Percentiles rank a stretch among this genome's conserved stretches.
These are phyloP conservation scores for Campoletis raptor DNA, from an alignment of 2,888 invertebrate species.

Conservation along the genomic window DNA sequence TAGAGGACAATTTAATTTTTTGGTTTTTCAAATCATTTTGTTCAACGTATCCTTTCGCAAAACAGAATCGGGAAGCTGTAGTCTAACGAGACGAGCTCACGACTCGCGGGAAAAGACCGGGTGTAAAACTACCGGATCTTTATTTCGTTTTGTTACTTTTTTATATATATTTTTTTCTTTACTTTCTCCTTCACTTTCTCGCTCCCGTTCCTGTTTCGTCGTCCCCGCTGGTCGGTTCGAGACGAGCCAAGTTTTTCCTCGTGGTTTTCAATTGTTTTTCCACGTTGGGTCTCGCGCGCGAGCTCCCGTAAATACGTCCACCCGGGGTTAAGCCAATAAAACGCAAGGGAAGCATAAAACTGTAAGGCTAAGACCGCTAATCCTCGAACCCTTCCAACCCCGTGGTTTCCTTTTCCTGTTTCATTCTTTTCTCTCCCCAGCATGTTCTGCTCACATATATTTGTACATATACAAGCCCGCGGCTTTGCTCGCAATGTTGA, in stretches of 20 bases:
- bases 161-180: background rate
- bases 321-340: conserved; percentile 75
- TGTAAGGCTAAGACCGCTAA: conserved; percentile 73
- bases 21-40: background rate
- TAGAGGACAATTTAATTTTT: background rate
- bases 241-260: conserved; percentile 77
- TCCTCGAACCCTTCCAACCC: conserved; percentile 70
- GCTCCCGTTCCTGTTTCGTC: conserved; percentile 20
- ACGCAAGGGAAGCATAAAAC: conserved; percentile 74
- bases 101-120: conserved; percentile 59
- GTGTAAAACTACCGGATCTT: conserved; percentile 71
- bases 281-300: conserved; percentile 56
- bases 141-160: conserved; percentile 39
- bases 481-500: background rate
- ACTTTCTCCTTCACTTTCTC: background rate
- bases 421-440: conserved; percentile 51
- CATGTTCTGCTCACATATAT: conserved; percentile 19
- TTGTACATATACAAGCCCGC: conserved; percentile 2
- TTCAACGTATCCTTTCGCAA: conserved; percentile 10
- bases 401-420: conserved; percentile 61
- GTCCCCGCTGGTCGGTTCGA: conserved; percentile 69
- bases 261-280: conserved; percentile 77
- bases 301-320: conserved; percentile 50
- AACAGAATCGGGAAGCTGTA: background rate
- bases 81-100: conserved; percentile 44